Base-by-base conservation (phyloP, 2,797 vertebrate species). In the Amblyopsis hoosieri region DNA sequence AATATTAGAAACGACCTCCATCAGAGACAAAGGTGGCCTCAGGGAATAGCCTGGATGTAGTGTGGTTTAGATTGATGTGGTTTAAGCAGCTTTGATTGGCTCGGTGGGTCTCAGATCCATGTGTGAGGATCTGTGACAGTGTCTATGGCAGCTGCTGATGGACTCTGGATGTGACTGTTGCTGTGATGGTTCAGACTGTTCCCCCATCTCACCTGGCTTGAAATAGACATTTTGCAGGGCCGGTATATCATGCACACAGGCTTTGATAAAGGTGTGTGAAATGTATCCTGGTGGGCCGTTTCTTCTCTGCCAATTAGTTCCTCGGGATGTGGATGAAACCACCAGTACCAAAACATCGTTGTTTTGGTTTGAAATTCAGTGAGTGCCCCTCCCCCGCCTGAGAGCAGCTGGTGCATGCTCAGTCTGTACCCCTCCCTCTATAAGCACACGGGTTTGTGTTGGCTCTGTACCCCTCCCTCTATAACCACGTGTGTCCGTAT, bases 161-260 rank as follows among this genome's bases (percentile, higher is more conserved):
- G 81, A 76, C 78, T 76, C 74, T 75, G 78, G 64, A 48, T 74
- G 71, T 70, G 77, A 65, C 66, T 78, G 76, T 66, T 79, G 79
- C 81, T 83, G 81, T 69, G 69, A 81, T 75, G 61, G 57, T 60
- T 42, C 23, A 61, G 74, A 67, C 64, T 46, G 66, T 69, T 61
- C 51, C 50, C 74, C 81, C 80, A 85, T 80, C 70, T 85, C 75
- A 74, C 75, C 71, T 82, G 74, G 78, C 76, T 71, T 64, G 66
- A 66, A 87, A 72, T 77, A 87, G 80, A 81, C 76, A 57, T 64
- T 11, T 12, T 9, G 62, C 12, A 6, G 23, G 13, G 42, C 62
- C 71, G 15, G 23, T 23, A n/a, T 66, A 67, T 75, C 65, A 55
- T 71, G 67, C 64, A 63, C 66, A 49, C 67, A 69, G 77, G 60